These are phyloP conservation scores for Drosophila grimshawi DNA, from an alignment of 1,140 invertebrate species.

Conservation along the genomic window DNA sequence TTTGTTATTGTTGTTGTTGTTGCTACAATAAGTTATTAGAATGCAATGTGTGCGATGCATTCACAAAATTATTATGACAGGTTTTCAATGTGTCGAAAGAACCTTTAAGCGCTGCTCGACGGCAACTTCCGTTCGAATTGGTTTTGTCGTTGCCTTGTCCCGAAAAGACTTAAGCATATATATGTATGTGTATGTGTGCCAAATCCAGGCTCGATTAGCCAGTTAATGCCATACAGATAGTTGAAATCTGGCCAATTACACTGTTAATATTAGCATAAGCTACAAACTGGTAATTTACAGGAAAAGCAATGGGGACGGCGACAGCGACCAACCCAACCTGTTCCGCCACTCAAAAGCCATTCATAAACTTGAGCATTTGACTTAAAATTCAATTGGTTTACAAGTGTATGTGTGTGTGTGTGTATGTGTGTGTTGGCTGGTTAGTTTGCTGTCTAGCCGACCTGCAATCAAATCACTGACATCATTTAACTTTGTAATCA, in stretches of 20 bases:
- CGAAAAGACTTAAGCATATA: constrained; percentile 6
- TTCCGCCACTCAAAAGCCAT: constrained; percentile 71
- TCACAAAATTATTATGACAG: constrained; percentile 38
- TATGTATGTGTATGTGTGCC: not conserved
- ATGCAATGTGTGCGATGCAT: constrained; percentile 21
- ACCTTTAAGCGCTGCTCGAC: constrained; percentile 21
- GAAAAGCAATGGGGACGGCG: constrained; percentile 8
- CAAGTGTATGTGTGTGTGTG: constrained; percentile 29
- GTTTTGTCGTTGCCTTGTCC: constrained; percentile 34
- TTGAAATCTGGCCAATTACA: constrained; percentile 56
- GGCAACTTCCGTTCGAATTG: constrained; percentile 7
- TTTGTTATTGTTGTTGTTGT: not conserved
- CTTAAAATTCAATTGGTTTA: constrained; percentile 60
- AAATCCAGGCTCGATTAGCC: constrained; percentile 18
- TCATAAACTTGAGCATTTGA: constrained; percentile 60
- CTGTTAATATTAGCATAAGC: constrained; percentile 72
- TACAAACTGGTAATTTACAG: constrained; percentile 57
- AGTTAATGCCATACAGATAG: constrained; percentile 27
- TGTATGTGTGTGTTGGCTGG: constrained; percentile 34
- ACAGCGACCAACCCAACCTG: constrained; percentile 48
- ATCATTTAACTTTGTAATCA: constrained; percentile 80
- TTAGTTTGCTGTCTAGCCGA: constrained; percentile 47
- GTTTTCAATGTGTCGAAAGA: constrained; percentile 12
- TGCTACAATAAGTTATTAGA: constrained; percentile 20
- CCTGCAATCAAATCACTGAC: constrained; percentile 74